Evolutionary conservation across 2,797 vertebrate genomes (phyloP), one percentile per base, ranked within the genome.

Genomic region (Morus bassanus): DNA sequence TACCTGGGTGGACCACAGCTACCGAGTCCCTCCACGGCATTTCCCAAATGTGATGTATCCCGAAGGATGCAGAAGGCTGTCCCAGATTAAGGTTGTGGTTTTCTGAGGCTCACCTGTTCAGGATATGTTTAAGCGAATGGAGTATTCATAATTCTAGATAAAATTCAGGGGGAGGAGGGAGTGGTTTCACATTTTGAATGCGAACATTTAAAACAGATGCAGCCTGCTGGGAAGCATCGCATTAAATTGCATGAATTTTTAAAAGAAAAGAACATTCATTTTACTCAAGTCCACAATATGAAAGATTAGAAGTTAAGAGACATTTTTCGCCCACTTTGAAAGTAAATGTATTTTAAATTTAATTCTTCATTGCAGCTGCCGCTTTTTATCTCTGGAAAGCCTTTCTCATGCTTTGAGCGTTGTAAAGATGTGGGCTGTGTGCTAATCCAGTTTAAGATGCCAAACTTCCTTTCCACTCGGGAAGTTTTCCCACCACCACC

Each of bases 271-370:
- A 95, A 72, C 91, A 89, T 88, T 75, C 31, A 77, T 94, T 97
- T 95, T 85, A 69, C 39, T 88, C 39, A 60, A 82, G 74, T 63
- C 64, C 51, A 82, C 74, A 78, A 3, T 76, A 43, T 65, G 73
- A 95, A 92, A 73, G 69, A 93, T 92, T 56, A 89, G 69, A 77
- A 96, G 76, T 91, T 89, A 89, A 88, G 85, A 96, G 82, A 89
- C 64, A 7, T 75, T 95, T 92, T 80, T 94, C 4, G 0, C 75
- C 73, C 84, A 73, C 82, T 96, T 96, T 69, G 76, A 88, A 95
- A 97, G 78, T 80, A 92, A 96, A 86, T 88, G 79, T 78, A 69
- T 75, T 94, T 96, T 93, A 85, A 93, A 94, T 93, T 63, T 88
- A 88, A 85, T 96, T 94, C 79, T 96, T 86, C 3, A 7, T n/a